Base-by-base conservation (phyloP, 37 sponge, comb jelly and placozoan genomes). In the Corticium candelabrum region DNA sequence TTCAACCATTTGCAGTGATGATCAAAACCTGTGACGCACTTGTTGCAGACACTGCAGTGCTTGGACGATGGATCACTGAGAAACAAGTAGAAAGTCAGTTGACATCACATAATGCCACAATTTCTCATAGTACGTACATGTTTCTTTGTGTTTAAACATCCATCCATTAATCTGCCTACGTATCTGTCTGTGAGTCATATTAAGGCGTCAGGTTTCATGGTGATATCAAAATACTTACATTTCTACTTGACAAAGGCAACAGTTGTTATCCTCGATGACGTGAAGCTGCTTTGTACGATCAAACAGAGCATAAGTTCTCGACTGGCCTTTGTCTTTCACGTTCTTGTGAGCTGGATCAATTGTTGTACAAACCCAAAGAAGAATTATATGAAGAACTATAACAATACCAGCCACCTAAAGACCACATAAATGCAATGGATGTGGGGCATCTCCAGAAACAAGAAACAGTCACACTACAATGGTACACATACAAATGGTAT, bases 1-100 rank as follows among this genome's bases (percentile, higher is more conserved):
- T 94, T 94, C 32, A 94, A 80, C 96, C 96, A 94, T 57, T 86
- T 86, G 80, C 96, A 94, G 74, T 94, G 96, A 69, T 94, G 96
- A 38, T 94, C 96, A 74, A 94, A 91, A 0, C 79, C 76, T 4
- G 41, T 40, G 67, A 94, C 83, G 84, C 96, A 94, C 81, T 94
- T 94, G 74, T 94, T 85, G 81, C 96, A 94, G 4, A 69, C 21
- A 31, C 94, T 81, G 39, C 96, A 94, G 80, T 94, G 96, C 76
- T 94, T 94, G 32, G 96, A 78, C 29, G 38, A 70, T 0, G 67
- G 3, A n/a, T 78, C 79, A 35, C 92, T 91, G 78, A 37, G 68
- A 2, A 67, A 3, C 39, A 78, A 11, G 74, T 1, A 67, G 37
- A 50, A 36, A 37, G 38, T 77, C n/a, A n/a, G n/a, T n/a, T n/a